Base-by-base conservation (phyloP, 2,797 vertebrate genomes). In the Catamblyrhynchus diadema region DNA sequence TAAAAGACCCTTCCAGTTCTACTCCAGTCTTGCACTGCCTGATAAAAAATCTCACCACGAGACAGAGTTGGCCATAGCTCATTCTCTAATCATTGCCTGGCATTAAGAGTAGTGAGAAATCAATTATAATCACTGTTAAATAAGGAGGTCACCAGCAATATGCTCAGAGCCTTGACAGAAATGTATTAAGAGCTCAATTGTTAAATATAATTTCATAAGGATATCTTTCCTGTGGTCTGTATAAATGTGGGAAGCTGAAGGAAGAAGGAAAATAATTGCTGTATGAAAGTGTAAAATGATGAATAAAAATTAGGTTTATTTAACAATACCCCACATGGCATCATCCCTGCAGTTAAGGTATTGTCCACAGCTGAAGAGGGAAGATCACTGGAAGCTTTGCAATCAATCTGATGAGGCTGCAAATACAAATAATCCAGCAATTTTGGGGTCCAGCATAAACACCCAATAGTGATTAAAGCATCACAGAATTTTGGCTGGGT, bases 101-200 rank as follows among this genome's bases (percentile, higher is more conserved):
- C 89, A 90, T 71, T 81, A 74, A 64, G 65, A 95, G 56, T 70
- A 75, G 90, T 45, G 35, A 91, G 65, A 86, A 88, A 96, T 96
- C 85, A 83, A 79, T 95, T 94, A 86, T 79, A 93, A 88, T 94
- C 66, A 73, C 88, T 54, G 50, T 81, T 94, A 91, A 94, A 93
- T 86, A 81, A 62, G 22, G 37, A 13, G 33, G 28, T 91, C 77
- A 57, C 70, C 65, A 91, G 72, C 83, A 92, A 60, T 79, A 82
- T 51, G 57, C 47, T 70, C 42, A 6, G 35, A 86, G 47, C 62
- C 57, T 81, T 90, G 69, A 94, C 47, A 93, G 70, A 81, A 81
- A 91, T 79, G 22, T 48, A 61, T 88, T 88, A 90, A 95, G 67
- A 94, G 62, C 37, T 83, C 42, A 81, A 56, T 75, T 62, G 33